Base-by-base conservation (phyloP, 2,113 vertebrate species). In the Neomonachus schauinslandi region DNA sequence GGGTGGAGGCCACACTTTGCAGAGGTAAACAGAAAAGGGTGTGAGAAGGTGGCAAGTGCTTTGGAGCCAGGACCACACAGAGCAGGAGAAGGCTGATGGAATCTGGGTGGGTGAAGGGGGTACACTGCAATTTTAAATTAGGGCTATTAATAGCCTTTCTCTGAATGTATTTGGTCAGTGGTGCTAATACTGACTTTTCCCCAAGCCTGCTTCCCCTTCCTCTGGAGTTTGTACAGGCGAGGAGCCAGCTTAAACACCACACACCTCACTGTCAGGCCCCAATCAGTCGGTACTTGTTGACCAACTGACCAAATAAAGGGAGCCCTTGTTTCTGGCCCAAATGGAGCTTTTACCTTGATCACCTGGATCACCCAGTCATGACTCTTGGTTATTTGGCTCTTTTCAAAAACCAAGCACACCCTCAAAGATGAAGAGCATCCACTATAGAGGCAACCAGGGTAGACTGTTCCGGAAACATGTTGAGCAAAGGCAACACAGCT, bases 311-410 rank as follows among this genome's bases (percentile, higher is more conserved):
- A 76, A 61, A 94, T 95, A 91, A 97, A 97, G 65, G 76, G 72
- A 46, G 10, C 77, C 85, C 81, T 97, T 98, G 98, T 96, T 77
- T 94, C 81, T 51, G 71, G 77, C 24, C 53, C 89, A 55, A 28
- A 0, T 88, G 77, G n/a, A 83, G 59, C 22, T 6, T 19, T 57
- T 24, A 15, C 13, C 33, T 26, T 24, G 31, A 57, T 80, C 77
- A 63, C 81, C 69, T 76, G 49, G 61, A 36, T 88, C 76, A 31
- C 22, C 57, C 19, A 53, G 42, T 53, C 81, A 49, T 49, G 87
- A 87, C 46, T 80, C 87, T 42, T 15, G n/a, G 61, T 4, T 11
- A 65, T 24, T 28, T 86, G 55, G 39, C 28, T 92, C 18, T 92
- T 97, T 92, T 36, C 16, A 57, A 89, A 96, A 96, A 59, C 42